Evolutionary conservation across 2,888 invertebrate species (phyloP), one percentile per base, ranked within the genome.

Genomic region (Papilio gigon): DNA sequence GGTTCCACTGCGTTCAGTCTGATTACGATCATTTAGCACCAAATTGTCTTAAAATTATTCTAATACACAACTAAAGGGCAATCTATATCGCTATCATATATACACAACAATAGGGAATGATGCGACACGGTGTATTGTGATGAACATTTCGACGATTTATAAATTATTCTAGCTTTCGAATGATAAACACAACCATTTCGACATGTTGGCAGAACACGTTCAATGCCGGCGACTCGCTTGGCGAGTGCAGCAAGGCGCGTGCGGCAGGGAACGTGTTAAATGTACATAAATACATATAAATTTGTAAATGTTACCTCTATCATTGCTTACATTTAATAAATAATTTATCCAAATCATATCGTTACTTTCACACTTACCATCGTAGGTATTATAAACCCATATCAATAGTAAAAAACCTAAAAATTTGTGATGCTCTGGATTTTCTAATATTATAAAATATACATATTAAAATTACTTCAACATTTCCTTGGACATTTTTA

Each of bases 81-180:
- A 60, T 76, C 73, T 76, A 82, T 83, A 87, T 87, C 86, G 88
- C 89, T 88, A 88, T 88, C 88, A 85, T 79, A 80, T 81, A 82
- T 85, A 88, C 76, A 72, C 78, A 80, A 84, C 78, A 78, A 79
- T 78, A 80, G 86, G 90, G 90, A 90, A 90, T 90, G 90, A 88
- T 84, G 88, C 88, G 87, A 90, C 85, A 86, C 75, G 78, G 75
- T 69, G 56, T 69, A 69, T 35, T 56, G n/a, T 35, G 14, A 30
- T 37, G 61, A 12, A 64, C 61, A 40, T 68, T 60, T 25, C 20
- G 44, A 72, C 71, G 63, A 67, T 35, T 62, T 64, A n/a, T 61
- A 50, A 68, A 70, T 73, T 73, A 71, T 67, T 72, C 70, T 71
- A 72, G 67, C 60, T 71, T 75, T 72, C 72, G 65, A 67, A 56